Base-by-base conservation (phyloP, 1,140 invertebrate species). In the Bombus sibiricus region DNA sequence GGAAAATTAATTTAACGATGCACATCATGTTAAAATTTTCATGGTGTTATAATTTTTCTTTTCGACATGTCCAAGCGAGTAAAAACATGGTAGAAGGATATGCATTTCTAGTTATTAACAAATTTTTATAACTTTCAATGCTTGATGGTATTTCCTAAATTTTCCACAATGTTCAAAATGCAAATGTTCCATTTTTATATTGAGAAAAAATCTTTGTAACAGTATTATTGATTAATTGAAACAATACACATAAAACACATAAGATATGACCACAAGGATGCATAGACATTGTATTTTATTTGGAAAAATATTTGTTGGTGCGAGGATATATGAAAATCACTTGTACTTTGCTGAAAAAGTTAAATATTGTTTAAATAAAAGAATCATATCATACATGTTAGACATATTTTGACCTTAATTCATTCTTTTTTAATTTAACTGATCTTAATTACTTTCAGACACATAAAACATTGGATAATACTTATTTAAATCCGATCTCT, bases 361-460 rank as follows among this genome's bases (percentile, higher is more conserved):
- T 91, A 92, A 76, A 91, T 69, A 91, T 91, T 92, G 91, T 92
- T 92, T 92, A 88, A 92, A 92, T 92, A 92, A 92, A 92, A 89
- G 68, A 88, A 87, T 90, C 80, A 92, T 92, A 91, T 91, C 86
- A 86, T 83, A 81, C 41, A 5, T 43, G 47, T 39, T 28, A 37
- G 28, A 10, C 39, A 41, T 13, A 77, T 76, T 71, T 18, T 18
- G 12, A 62, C 39, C 34, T 37, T n/a, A 28, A n/a, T 37, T 62
- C 8, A 28, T 28, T 39, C 10, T 39, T 28, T 28, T 25, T 39
- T 28, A 39, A 2, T 71, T 37, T 34, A 37, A 71, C 12, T 5
- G 39, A 13, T 71, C 37, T 13, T 39, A 71, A 28, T 71, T 18
- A 71, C 37, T 71, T 28, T 28, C 22, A 28, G 12, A 39, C 39